These are phyloP conservation scores for Zalophus californianus DNA, from an alignment of 2,797 vertebrate species.

Conservation along the genomic window DNA sequence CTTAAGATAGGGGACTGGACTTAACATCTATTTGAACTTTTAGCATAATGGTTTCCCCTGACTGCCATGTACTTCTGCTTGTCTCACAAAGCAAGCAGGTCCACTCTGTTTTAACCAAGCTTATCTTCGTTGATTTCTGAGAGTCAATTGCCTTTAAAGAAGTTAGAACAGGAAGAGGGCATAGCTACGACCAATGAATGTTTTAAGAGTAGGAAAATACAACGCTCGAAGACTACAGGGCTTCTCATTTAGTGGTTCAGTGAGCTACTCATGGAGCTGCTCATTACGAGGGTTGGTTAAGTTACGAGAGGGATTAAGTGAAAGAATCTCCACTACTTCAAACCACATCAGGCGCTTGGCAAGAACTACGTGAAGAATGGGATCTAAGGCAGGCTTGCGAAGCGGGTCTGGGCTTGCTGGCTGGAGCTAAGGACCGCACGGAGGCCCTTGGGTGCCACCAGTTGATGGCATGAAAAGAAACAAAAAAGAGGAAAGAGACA, in stretches of 20 bases:
- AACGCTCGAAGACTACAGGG: not conserved
- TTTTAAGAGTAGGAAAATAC: not conserved
- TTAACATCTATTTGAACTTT: not conserved
- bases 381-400: not conserved
- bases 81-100: not conserved
- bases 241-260: not conserved
- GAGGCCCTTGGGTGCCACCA: not conserved
- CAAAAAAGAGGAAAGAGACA: not conserved
- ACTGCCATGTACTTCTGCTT: not conserved
- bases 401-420: conserved; percentile 64
- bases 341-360: conserved; percentile 52
- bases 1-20: not conserved
- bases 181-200: not conserved
- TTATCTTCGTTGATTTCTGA: not conserved
- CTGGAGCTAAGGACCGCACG: not conserved
- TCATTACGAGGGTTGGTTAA: not conserved
- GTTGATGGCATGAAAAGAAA: not conserved
- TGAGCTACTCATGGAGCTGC: not conserved
- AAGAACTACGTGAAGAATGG: not conserved
- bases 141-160: conserved; percentile 21
- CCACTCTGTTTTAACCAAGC: not conserved
- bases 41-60: not conserved
- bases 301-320: not conserved
- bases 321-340: not conserved
- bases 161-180: not conserved